Base-by-base conservation (phyloP, 2,797 vertebrate species). In the Sciaenops ocellatus region DNA sequence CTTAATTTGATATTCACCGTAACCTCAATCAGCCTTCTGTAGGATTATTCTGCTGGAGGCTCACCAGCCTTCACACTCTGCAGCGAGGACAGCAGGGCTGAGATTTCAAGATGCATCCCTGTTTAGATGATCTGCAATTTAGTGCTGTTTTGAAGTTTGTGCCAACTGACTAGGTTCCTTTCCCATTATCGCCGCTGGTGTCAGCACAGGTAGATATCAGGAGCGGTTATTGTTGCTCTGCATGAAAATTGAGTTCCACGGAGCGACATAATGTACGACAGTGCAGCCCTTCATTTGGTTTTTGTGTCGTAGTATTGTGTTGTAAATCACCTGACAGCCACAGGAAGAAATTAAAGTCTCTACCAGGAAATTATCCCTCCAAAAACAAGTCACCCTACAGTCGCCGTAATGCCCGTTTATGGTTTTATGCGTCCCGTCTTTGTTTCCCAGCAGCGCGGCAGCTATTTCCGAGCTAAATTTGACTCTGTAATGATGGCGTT, bases 1-100 rank as follows among this genome's bases (percentile, higher is more conserved):
- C 64, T 82, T 75, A 57, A 83, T 90, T 89, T 64, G 52, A 81
- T 83, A 72, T 83, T 81, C 69, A 12, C n/a, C 20, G 18, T 76
- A 38, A 59, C 79, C 76, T 54, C 68, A 62, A 55, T 73, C 69
- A 48, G 55, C 54, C 5, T 63, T 62, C 54, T 30, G 65, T 55
- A 28, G 70, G 73, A 73, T 84, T 78, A 72, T 75, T 69, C 18
- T 26, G 47, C 17, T 71, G 66, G 48, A 73, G 41, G 28, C 60
- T 67, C 71, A 13, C 34, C 65, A 18, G 60, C 51, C 44, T 20
- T 73, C 20, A 24, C n/a, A 8, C 65, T 70, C 38, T 6, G 74
- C 66, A 38, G 41, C 2, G 13, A 24, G 5, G 54, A 15, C 7
- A 54, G 61, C 54, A 6, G 48, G 1, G 48, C 20, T 10, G 42